Base-by-base conservation (phyloP, 2,113 vertebrate species). In the Thunnus maccoyii region DNA sequence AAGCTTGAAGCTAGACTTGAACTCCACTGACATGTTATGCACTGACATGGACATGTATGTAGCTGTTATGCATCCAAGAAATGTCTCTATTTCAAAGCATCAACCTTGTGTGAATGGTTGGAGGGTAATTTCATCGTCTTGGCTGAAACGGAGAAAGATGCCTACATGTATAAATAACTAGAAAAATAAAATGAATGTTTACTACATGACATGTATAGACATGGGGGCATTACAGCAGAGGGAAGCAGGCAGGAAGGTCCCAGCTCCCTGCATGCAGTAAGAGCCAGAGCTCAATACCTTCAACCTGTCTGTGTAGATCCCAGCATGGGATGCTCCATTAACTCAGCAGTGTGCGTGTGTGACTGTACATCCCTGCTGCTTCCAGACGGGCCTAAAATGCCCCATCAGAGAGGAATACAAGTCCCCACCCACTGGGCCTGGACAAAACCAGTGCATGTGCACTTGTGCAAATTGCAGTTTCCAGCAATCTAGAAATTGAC, bases 281-380 rank as follows among this genome's bases (percentile, higher is more conserved):
- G 61, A 79, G 72, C 80, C 67, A 76, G 57, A 85, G 84, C 85
- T 90, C 67, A 11, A 78, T 90, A 82, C 72, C 71, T 73, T 83
- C 71, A 87, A 89, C 80, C 85, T 84, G 74, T 77, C 80, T 62
- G 66, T 41, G 60, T 68, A 62, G 76, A 68, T 74, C 90, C 12
- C 89, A 88, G 89, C 84, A 64, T 85, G 89, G 25, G 72, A 74
- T n/a, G 65, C 78, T 71, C 82, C 82, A 93, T 94, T 90, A 90
- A 84, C 91, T 84, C 88, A 91, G 86, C 85, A 80, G 89, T 85
- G 76, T 79, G 86, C 25, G 72, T 67, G 84, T 81, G 78, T 47
- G 52, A 79, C 75, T 76, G 71, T 66, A 76, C 74, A 84, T 66
- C 82, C 88, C 89, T 72, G 78, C 80, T 91, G 92, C 70, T 84